Evolutionary conservation across 2,113 vertebrate genomes (phyloP), one percentile per base, ranked within the genome.

Genomic region (Scolopax mira): DNA sequence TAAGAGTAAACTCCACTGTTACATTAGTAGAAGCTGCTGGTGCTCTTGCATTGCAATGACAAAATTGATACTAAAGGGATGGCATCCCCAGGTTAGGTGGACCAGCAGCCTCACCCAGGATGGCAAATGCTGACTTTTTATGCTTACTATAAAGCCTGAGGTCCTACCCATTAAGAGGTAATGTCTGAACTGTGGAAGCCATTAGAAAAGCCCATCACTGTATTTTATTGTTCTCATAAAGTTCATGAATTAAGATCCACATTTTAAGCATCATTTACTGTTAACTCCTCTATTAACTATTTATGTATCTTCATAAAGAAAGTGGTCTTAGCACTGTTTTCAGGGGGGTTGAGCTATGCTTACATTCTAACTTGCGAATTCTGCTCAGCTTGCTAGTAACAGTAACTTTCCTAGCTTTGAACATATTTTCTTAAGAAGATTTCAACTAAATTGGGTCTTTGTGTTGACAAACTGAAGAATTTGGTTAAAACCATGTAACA

Each of bases 211-310:
- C 77, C 23, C 13, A 67, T 88, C 17, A 12, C 73, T 81, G 2
- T 67, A 60, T 75, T 94, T 94, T 93, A 95, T 93, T 64, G 19
- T 93, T 90, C 71, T 88, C 77, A 51, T 84, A 90, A 95, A 93
- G 39, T 86, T 83, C 27, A 48, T 66, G 35, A 96, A 84, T 84
- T 96, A 90, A 90, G 39, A 67, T 48, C 64, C 3, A 4, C 33
- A 49, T 93, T 94, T 93, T 78, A 86, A 94, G 69, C 79, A 81
- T 86, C 55, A 84, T 86, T 92, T 90, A 71, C 48, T 84, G 64
- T 62, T 88, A 93, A 74, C 14, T 90, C 24, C 27, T 78, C 39
- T 75, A 74, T 92, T 94, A 94, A 89, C 89, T 95, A 61, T 93
- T 93, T 88, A 86, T 71, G 5, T 60, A 42, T 78, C 66, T 94